These are phyloP conservation scores for Limulus polyphemus DNA, from an alignment of 2,888 invertebrate species.

Conservation along the genomic window DNA sequence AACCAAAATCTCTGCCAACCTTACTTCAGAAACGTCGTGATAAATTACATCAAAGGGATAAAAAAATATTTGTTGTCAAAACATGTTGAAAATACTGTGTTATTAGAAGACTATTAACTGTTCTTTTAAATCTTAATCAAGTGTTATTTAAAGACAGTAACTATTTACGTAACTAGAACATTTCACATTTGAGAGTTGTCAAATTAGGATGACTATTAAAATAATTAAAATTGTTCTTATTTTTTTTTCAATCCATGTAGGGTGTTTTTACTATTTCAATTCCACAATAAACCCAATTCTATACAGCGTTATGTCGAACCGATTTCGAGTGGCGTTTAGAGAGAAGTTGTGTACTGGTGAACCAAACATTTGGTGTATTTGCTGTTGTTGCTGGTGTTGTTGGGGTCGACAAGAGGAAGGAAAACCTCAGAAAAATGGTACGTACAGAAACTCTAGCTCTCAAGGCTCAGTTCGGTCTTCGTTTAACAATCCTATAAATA, in stretches of 20 bases:
- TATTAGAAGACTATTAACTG: too few species aligned
- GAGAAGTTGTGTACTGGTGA: conserved; percentile 20
- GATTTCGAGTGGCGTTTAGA: conserved; percentile 30
- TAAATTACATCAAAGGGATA: too few species aligned
- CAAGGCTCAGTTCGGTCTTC: conserved; percentile 18
- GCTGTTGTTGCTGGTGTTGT: conserved; percentile 21
- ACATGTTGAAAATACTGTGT: too few species aligned
- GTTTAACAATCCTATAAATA: conserved; percentile 11
- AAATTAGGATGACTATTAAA: too few species aligned
- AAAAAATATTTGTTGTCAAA: too few species aligned
- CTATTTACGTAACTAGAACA: too few species aligned
- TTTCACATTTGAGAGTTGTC: too few species aligned
- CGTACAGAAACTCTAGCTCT: conserved; percentile 18
- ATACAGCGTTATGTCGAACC: conserved; percentile 28
- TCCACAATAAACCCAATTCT: conserved; percentile 29
- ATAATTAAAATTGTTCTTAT: too few species aligned
- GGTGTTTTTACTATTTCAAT: conserved; percentile 29
- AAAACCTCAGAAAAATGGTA: conserved; percentile 9
- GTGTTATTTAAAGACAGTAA: too few species aligned
- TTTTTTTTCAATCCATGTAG: conserved; percentile 21
- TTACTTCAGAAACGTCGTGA: too few species aligned
- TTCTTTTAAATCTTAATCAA: too few species aligned
- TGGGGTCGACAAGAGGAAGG: conserved; percentile 10
- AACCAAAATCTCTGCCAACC: too few species aligned
- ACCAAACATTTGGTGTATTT: conserved; percentile 18